phyloP scores from a whole-genome alignment of 2,113 vertebrate genomes.

The Grammomys surdaster region DNA sequence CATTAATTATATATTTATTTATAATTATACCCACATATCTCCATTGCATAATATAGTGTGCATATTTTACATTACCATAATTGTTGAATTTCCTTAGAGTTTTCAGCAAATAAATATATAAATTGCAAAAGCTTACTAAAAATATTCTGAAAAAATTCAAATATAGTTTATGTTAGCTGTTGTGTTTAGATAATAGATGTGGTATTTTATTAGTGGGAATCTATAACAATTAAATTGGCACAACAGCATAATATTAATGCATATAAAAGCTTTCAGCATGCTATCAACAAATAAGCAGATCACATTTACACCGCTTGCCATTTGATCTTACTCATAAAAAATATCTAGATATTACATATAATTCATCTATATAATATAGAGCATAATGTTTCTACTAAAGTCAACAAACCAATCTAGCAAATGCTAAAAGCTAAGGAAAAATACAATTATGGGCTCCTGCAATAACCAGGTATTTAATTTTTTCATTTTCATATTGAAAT shows the following conservation, averaged over 20 bases:
- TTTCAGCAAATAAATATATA: slow-evolving; percentile 80
- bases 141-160: slow-evolving; percentile 82
- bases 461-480: not conserved
- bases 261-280: slow-evolving; percentile 77
- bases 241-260: slow-evolving; percentile 81
- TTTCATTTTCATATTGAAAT: slow-evolving; percentile 10
- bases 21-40: not conserved
- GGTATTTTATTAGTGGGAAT: slow-evolving; percentile 82
- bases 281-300: slow-evolving; percentile 18
- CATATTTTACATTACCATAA: slow-evolving; percentile 79
- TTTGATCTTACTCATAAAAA: not conserved
- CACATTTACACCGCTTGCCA: not conserved
- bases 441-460: not conserved
- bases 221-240: slow-evolving; percentile 80
- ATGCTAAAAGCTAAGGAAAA: not conserved
- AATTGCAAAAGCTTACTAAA: slow-evolving; percentile 81
- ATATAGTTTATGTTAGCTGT: slow-evolving; percentile 80
- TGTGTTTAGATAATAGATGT: slow-evolving; percentile 80
- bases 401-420: not conserved
- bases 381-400: not conserved
- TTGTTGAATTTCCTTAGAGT: slow-evolving; percentile 81
- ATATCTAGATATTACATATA: not conserved
- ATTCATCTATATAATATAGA: not conserved
- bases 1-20: not conserved
- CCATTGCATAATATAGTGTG: slow-evolving; percentile 57